phyloP scores from a whole-genome alignment of 92 coral and sea anemone genomes.

The Siderastrea radians region DNA sequence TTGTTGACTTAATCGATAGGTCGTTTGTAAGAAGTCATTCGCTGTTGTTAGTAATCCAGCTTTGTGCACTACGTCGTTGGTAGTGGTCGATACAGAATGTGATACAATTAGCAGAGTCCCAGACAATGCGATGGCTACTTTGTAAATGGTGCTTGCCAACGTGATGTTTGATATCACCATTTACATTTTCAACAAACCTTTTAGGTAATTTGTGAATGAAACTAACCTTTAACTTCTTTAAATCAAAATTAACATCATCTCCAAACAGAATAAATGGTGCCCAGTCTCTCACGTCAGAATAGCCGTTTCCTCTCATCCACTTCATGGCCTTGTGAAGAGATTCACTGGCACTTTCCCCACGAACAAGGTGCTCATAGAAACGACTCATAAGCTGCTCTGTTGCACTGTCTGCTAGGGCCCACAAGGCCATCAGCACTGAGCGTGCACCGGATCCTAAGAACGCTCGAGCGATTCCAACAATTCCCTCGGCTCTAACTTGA shows the following conservation, averaged over 20 bases:
- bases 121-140: no score
- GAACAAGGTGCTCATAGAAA: constrained; percentile 11
- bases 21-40: no score
- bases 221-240: not conserved
- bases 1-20: no score
- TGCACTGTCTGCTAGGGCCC: not conserved
- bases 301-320: constrained; percentile 9
- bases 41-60: no score
- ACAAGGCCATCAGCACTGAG: not conserved
- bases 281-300: not conserved
- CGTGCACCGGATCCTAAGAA: constrained; percentile 16
- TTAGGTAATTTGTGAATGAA: not conserved
- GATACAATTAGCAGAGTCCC: no score
- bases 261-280: constrained; percentile 21
- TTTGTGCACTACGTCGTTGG: no score
- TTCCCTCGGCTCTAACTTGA: not conserved
- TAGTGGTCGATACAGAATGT: no score
- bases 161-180: no score
- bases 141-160: no score
- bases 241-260: constrained; percentile 3
- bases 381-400: constrained; percentile 11
- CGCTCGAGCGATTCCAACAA: constrained; percentile 1
- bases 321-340: constrained; percentile 22
- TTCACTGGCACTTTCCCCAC: constrained; percentile 8
- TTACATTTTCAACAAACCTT: no score